phyloP scores from a whole-genome alignment of 2,113 vertebrate genomes.

The Sorex fumeus region DNA sequence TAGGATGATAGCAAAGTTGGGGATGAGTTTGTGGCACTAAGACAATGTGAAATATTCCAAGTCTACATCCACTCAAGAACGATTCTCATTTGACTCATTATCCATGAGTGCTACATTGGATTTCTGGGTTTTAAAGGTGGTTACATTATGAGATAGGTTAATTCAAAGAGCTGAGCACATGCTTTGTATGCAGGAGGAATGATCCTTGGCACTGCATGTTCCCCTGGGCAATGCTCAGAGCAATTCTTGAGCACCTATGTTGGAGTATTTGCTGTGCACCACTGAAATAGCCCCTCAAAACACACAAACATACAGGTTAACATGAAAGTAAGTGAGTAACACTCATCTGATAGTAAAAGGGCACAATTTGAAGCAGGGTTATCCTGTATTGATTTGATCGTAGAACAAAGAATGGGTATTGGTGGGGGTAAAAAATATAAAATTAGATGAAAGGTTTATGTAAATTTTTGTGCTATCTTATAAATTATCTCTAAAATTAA shows the following conservation, averaged over 20 bases:
- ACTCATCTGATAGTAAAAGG: conserved; percentile 20
- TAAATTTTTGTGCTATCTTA: neutral
- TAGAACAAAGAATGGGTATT: neutral
- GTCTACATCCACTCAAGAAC: neutral
- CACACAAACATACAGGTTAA: no score
- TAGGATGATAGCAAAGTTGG: neutral
- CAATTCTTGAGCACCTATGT: no score
- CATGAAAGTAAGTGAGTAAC: neutral
- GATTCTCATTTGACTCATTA: neutral
- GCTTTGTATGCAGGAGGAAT: neutral
- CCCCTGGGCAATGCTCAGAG: no score
- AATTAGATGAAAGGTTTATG: neutral
- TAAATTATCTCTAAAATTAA: conserved; percentile 19
- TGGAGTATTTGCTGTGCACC: no score
- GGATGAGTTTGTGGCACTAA: neutral
- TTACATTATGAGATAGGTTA: neutral
- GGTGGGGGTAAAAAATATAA: neutral
- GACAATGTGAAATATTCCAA: neutral
- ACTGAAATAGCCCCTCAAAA: no score
- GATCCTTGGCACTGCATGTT: no score
- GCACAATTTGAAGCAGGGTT: no score
- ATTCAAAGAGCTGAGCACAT: conserved; percentile 56
- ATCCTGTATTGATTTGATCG: neutral
- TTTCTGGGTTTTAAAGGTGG: neutral
- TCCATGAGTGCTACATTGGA: neutral